Evolutionary conservation across 2,797 vertebrate genomes (phyloP), one percentile per base, ranked within the genome.

Genomic region (Distichodus sexfasciatus): DNA sequence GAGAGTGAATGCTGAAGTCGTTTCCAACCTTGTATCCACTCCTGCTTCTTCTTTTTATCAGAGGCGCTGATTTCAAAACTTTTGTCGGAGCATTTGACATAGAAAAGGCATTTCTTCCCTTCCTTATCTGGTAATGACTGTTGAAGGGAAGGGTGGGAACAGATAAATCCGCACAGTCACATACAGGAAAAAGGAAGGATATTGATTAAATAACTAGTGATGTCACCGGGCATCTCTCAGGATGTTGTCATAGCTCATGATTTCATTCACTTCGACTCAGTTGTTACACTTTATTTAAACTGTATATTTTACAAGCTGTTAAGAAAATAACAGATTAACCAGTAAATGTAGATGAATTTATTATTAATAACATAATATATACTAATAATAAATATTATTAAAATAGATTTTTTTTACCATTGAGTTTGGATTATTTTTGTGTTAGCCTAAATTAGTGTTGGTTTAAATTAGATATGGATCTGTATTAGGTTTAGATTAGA

Each of bases 21-120:
- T 14, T 50, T 41, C 83, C 88, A 82, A 98, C 97, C 95, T 86
- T 98, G 97, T 81, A 99, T 96, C 97, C 97, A 99, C 75, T 99
- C 97, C 81, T 97, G 97, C 70, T 93, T 98, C 88, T 96, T 99
- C 90, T 98, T 98, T 84, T 97, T 98, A 86, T 98, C 97, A 0
- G 96, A 97, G 2, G 92, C 96, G 46, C 93, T 98, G 84, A 99
- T 97, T 85, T 99, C 97, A 85, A 95, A 99, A 75, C 90, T 94
- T 84, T 98, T 99, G 15, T 93, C 92, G 2, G 91, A 87, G 46
- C 94, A 96, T 76, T 93, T 98, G 82, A 99, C 90, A 72, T 94
- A 88, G 77, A 98, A 94, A 69, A 99, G 95, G 47, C 97, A 99
- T 77, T 97, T 98, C 83, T 94, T 98, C 35, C 96, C 97, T 47